phyloP scores from a whole-genome alignment of 2,888 invertebrate genomes.

The Standfussiana lucernea region DNA sequence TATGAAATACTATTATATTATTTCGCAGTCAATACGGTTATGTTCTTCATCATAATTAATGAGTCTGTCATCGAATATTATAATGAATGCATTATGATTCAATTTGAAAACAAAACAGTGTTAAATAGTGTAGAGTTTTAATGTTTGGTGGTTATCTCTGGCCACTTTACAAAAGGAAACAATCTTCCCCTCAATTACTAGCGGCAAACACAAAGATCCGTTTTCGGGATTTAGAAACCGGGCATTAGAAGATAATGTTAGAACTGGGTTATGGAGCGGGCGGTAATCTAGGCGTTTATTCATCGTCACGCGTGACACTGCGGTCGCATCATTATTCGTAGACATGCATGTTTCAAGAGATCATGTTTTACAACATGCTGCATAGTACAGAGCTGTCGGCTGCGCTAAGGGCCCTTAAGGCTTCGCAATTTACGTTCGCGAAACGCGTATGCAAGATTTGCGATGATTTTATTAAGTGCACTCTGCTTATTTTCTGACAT shows the following conservation, averaged over 20 bases:
- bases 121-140: neutral
- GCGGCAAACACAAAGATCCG: neutral
- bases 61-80: conserved; percentile 21
- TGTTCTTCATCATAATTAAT: conserved; percentile 44
- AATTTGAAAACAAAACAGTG: conserved; percentile 19
- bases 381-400: conserved; percentile 42
- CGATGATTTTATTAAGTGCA: conserved; percentile 62
- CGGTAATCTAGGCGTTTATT: conserved; percentile 80
- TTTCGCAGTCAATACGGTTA: conserved; percentile 28
- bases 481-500: conserved; percentile 55
- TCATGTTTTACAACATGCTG: conserved; percentile 65
- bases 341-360: conserved; percentile 82
- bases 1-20: conserved; percentile 56
- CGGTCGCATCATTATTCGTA: conserved; percentile 84
- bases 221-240: conserved; percentile 43
- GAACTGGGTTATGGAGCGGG: conserved; percentile 60
- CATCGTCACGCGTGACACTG: conserved; percentile 80
- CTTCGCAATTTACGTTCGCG: conserved; percentile 63
- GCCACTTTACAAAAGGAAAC: conserved; percentile 18
- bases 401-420: conserved; percentile 62
- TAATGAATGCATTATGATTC: conserved; percentile 31
- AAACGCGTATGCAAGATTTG: conserved; percentile 58
- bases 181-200: conserved; percentile 1
- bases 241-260: conserved; percentile 49
- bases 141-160: neutral